phyloP scores from a whole-genome alignment of 2,888 invertebrate genomes.

The Agonopterix subpropinquella region DNA sequence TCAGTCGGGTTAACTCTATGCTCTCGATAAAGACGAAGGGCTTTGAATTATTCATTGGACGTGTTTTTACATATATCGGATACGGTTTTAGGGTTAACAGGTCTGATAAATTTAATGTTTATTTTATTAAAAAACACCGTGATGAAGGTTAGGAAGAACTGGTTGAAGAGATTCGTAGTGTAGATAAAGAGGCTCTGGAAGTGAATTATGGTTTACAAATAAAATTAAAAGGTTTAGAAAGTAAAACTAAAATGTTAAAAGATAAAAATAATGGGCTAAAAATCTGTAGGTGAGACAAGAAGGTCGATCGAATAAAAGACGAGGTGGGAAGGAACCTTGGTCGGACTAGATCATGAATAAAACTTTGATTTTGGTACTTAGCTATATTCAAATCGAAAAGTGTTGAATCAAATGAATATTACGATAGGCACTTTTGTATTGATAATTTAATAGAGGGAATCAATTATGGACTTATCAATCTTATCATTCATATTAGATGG shows the following conservation, averaged over 20 bases:
- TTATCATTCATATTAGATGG: too few relatives aligned
- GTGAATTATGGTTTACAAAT: too few relatives aligned
- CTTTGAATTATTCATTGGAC: conserved; percentile 24
- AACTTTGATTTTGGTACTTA: neutral
- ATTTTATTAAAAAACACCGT: neutral
- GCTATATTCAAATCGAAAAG: too few relatives aligned
- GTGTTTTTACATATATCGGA: conserved; percentile 19
- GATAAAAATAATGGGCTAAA: neutral
- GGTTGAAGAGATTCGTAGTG: too few relatives aligned
- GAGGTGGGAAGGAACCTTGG: neutral
- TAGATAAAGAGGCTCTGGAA: neutral
- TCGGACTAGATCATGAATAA: neutral
- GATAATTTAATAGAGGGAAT: too few relatives aligned
- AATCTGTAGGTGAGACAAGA: conserved; percentile 5
- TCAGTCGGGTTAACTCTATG: conserved; percentile 9
- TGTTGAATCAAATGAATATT: too few relatives aligned
- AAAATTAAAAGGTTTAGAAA: too few relatives aligned
- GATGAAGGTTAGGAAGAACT: too few relatives aligned
- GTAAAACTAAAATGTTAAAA: too few relatives aligned
- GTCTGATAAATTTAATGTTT: conserved; percentile 8
- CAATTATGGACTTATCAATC: too few relatives aligned
- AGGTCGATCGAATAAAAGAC: conserved; percentile 2
- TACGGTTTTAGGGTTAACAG: conserved; percentile 24
- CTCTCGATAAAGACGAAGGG: conserved; percentile 16
- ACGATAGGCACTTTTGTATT: too few relatives aligned